These are phyloP conservation scores for Fukomys damarensis DNA, from an alignment of 2,113 vertebrate species.

Conservation along the genomic window DNA sequence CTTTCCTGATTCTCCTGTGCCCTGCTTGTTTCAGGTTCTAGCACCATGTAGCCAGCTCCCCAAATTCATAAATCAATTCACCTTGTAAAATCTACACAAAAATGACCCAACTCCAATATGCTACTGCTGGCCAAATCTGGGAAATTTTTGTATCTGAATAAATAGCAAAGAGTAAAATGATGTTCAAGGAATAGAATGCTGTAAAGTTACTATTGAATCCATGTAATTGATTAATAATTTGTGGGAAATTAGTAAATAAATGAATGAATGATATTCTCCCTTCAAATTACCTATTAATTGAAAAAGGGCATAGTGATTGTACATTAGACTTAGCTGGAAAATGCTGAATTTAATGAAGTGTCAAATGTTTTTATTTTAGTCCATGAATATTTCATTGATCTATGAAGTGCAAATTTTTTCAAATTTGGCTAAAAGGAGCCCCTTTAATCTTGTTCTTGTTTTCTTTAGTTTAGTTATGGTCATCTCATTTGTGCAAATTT, in stretches of 20 bases:
- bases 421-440: neutral
- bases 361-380: neutral
- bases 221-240: neutral
- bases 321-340: neutral
- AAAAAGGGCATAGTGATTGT: neutral
- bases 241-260: neutral
- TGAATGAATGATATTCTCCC: neutral
- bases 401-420: neutral
- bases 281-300: neutral
- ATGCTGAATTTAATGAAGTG: neutral
- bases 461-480: neutral
- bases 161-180: neutral
- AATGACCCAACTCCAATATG: neutral
- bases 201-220: neutral
- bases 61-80: neutral
- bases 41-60: neutral
- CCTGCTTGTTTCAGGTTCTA: neutral
- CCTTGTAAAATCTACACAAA: neutral
- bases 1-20: neutral
- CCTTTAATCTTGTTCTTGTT: neutral
- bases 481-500: neutral
- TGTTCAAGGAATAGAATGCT: neutral
- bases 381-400: neutral
- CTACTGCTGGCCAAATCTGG: neutral
- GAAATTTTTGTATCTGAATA: neutral